A percentile compares a stretch with the other conserved stretches of the same genome.
These are phyloP conservation scores for Chaetogeoica ovagalla DNA, from an alignment of 2,888 invertebrate genomes.

Conservation along the genomic window DNA sequence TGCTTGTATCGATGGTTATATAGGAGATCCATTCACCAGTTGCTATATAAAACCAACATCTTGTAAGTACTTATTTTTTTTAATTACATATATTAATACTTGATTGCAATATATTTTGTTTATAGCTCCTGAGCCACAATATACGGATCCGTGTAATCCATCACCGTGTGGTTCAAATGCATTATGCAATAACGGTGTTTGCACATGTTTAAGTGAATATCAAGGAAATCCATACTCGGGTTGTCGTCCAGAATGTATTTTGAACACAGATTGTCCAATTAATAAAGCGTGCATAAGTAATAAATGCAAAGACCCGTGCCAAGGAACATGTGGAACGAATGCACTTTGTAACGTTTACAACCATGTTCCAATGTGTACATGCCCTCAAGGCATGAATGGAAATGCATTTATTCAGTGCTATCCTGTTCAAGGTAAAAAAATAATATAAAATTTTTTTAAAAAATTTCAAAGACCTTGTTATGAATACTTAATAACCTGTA, in stretches of 20 bases:
- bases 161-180: conserved; percentile 78
- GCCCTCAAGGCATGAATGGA: conserved; percentile 69
- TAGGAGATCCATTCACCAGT: conserved; percentile 76
- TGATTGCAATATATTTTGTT: neutral
- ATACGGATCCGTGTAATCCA: conserved; percentile 58
- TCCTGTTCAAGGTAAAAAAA: conserved; percentile 57
- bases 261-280: conserved; percentile 72
- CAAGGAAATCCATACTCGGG: conserved; percentile 69
- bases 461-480: neutral
- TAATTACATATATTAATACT: too few relatives aligned
- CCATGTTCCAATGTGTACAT: conserved; percentile 77
- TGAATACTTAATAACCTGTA: too few relatives aligned
- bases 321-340: conserved; percentile 73
- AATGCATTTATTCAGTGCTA: conserved; percentile 71
- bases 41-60: conserved; percentile 66
- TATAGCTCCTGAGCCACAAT: conserved; percentile 54
- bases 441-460: neutral
- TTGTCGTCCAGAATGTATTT: conserved; percentile 75
- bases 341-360: conserved; percentile 75
- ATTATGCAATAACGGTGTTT: conserved; percentile 78
- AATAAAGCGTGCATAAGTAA: conserved; percentile 72
- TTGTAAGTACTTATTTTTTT: conserved; percentile 60
- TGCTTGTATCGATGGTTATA: conserved; percentile 67
- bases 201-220: conserved; percentile 68
- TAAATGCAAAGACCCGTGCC: conserved; percentile 73